Evolutionary conservation across 2,888 invertebrate species (phyloP).

Genomic region (Oeneis ivallda): DNA sequence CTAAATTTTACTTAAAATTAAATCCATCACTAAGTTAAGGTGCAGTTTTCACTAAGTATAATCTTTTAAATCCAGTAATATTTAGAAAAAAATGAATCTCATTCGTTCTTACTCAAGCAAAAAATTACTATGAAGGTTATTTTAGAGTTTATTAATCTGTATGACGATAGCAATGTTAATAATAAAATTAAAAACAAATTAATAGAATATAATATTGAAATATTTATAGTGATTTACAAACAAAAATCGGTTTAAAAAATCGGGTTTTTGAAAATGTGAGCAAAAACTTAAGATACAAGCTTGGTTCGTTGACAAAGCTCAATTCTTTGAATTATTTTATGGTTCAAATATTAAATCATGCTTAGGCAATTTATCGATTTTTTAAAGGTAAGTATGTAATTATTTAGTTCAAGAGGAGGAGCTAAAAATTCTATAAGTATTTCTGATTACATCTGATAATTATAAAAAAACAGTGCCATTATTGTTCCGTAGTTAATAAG

Average conservation of each 20-base stretch:
- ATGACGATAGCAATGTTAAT: conserved; percentile 39
- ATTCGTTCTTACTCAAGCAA: conserved; percentile 48
- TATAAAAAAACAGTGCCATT: neutral
- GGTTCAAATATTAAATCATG: neutral
- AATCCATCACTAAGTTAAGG: conserved; percentile 65
- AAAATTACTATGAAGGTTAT: conserved; percentile 37
- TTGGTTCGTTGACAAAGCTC: neutral
- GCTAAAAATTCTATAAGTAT: neutral
- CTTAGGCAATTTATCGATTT: neutral
- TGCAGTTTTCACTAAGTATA: conserved; percentile 63
- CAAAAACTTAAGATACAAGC: too few relatives aligned
- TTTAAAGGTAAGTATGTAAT: neutral
- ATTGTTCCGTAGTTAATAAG: neutral
- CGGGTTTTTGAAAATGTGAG: neutral
- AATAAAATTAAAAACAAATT: conserved; percentile 17
- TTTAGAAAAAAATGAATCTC: conserved; percentile 54
- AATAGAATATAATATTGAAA: conserved; percentile 1
- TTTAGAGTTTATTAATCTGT: conserved; percentile 58
- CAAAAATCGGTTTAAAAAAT: conserved; percentile 14
- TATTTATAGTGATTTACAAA: neutral
- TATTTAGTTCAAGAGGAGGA: neutral
- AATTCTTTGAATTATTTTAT: conserved; percentile 10
- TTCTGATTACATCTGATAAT: neutral
- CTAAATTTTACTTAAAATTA: conserved; percentile 62
- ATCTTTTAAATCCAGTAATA: conserved; percentile 53